Evolutionary conservation across 2,113 vertebrate genomes (phyloP).

Genomic region (Stigmatopora nigra): DNA sequence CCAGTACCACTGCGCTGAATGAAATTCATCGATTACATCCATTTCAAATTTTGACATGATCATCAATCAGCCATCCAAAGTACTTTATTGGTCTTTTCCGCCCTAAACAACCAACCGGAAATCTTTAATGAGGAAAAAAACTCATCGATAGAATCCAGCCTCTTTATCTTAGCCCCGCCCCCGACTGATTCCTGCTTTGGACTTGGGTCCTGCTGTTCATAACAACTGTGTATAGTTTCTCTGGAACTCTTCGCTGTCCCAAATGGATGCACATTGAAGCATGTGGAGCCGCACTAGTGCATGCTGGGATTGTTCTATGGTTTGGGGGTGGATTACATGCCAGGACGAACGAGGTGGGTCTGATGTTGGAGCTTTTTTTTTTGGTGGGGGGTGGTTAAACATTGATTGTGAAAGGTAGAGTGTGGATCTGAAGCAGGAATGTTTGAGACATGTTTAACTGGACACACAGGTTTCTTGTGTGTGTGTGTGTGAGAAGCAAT

Average conservation of each 20-base stretch:
- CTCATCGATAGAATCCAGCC: neutral
- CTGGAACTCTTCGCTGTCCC: neutral
- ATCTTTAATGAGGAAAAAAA: too few species aligned
- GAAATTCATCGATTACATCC: neutral
- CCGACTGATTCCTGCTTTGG: neutral
- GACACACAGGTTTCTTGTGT: slow-evolving; percentile 24
- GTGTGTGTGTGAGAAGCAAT: neutral
- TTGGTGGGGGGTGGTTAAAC: slow-evolving; percentile 31
- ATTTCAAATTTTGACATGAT: neutral
- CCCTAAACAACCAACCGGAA: neutral
- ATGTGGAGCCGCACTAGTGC: slow-evolving; percentile 47
- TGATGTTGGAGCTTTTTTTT: neutral
- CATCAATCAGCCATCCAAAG: neutral
- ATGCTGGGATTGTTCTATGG: slow-evolving; percentile 49
- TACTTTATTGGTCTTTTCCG: neutral
- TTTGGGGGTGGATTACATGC: slow-evolving; percentile 40
- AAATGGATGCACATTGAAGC: slow-evolving; percentile 22
- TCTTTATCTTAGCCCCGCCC: slow-evolving; percentile 1
- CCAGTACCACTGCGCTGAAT: neutral
- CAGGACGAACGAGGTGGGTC: slow-evolving; percentile 51
- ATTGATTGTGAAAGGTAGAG: slow-evolving; percentile 19
- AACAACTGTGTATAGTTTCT: neutral
- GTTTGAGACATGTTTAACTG: slow-evolving; percentile 2
- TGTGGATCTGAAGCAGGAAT: slow-evolving; percentile 1
- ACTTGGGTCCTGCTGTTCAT: slow-evolving; percentile 1